Evolutionary conservation across 2,888 invertebrate genomes (phyloP).

Genomic region (Diachrysia chrysitis): DNA sequence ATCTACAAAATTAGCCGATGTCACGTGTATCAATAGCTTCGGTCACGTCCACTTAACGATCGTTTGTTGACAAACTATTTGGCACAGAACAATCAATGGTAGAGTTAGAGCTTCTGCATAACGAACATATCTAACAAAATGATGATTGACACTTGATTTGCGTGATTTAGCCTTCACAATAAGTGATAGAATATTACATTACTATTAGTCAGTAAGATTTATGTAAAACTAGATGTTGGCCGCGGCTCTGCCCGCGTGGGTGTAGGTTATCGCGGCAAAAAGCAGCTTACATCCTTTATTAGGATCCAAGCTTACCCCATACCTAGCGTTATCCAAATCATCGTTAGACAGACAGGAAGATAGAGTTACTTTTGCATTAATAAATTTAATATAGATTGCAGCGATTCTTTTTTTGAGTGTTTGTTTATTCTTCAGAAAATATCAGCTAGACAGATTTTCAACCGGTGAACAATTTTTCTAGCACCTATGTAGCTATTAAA

Average conservation of each 20-base stretch:
- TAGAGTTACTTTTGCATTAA: no score
- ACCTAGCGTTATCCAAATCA: no score
- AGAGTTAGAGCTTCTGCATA: slow-evolving; percentile 24
- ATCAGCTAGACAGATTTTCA: neutral
- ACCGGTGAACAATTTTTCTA: slow-evolving; percentile 1
- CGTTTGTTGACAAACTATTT: slow-evolving; percentile 49
- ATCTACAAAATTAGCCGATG: slow-evolving; percentile 20
- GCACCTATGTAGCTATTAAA: slow-evolving; percentile 22
- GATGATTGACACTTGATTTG: slow-evolving; percentile 32
- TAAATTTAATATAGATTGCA: no score
- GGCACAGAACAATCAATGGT: slow-evolving; percentile 46
- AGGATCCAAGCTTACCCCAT: no score
- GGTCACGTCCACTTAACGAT: slow-evolving; percentile 40
- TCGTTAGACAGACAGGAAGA: no score
- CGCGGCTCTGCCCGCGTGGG: no score
- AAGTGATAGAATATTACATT: slow-evolving; percentile 25
- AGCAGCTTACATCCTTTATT: no score
- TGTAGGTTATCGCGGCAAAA: no score
- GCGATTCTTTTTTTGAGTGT: neutral
- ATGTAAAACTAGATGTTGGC: no score
- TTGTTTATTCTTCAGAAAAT: neutral
- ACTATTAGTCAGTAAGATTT: slow-evolving; percentile 16
- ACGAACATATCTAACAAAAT: slow-evolving; percentile 21
- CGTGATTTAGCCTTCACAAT: slow-evolving; percentile 33
- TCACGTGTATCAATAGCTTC: slow-evolving; percentile 37